phyloP scores from a whole-genome alignment of 2,113 vertebrate genomes.

The Opisthocomus hoazin region DNA sequence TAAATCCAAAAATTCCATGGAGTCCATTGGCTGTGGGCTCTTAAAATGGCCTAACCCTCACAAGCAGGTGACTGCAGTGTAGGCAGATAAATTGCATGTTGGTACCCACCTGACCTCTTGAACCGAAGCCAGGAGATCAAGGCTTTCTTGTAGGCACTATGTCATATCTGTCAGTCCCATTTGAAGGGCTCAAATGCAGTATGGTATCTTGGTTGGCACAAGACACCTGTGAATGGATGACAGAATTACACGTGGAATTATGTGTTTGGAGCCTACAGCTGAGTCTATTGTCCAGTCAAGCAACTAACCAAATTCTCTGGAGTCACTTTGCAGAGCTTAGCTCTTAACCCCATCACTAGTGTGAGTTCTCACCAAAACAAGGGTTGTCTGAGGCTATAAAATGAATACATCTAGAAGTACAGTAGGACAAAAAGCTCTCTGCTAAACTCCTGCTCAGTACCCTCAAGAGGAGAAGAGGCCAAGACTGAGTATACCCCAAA shows the following conservation, averaged over 20 bases:
- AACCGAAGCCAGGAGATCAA: background rate
- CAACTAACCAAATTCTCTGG: background rate
- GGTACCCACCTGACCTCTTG: background rate
- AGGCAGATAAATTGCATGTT: background rate
- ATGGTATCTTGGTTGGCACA: background rate
- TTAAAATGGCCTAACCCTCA: background rate
- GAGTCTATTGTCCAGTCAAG: background rate
- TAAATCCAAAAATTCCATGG: background rate
- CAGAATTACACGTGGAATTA: background rate
- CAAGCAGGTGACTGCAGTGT: background rate
- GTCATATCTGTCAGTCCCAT: rapidly evolving
- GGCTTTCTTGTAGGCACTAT: background rate
- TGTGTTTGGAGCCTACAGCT: background rate
- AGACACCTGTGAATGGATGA: background rate
- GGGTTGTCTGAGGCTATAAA: background rate
- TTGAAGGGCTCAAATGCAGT: background rate
- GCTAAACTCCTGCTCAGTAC: background rate
- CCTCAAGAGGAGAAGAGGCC: background rate
- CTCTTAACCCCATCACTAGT: background rate
- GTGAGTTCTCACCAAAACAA: background rate
- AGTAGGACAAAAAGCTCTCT: background rate
- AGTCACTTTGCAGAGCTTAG: background rate
- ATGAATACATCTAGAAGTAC: background rate
- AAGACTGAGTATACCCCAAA: background rate
- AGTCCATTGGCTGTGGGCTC: background rate